Evolutionary conservation across 2,888 invertebrate species (phyloP), one percentile per base, ranked within the genome.

Genomic region (Heliconius hortense): DNA sequence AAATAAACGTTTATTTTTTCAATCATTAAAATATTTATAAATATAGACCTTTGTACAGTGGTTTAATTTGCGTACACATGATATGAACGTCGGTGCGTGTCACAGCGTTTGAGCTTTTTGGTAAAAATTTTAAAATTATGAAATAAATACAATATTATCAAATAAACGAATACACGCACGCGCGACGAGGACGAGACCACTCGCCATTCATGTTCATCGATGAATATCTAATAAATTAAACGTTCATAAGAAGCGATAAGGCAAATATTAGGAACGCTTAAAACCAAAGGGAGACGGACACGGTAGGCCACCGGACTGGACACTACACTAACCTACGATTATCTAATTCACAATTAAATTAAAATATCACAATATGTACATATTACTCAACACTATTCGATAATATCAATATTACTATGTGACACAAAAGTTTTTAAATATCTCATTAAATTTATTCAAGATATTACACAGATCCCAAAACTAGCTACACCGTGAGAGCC

Each of bases 301-400:
- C 56, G 83, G 85, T 86, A 85, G 86, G 86, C 86, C 76, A 87
- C 84, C 82, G 82, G 82, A 84, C 82, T 85, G 80, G 80, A 82
- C 81, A 84, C 89, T 89, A 89, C 87, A 86, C 87, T 88, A 89
- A 87, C 87, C 90, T 88, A 89, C 85, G 85, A 87, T 53, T 86
- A 87, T 89, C 88, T 92, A 92, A 89, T 89, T 86, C 88, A 90
- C 87, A 88, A 89, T 92, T 92, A 91, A 90, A 92, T 90, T 92
- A 91, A 92, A 92, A 93, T 93, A 93, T 93, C 93, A 93, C 93
- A 93, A 90, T 93, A 93, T 93, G 91, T 93, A 93, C 93, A 93
- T 85, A 90, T 89, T 89, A 90, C 88, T 87, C 86, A 86, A 87
- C 85, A 89, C 89, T 84, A 90, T 87, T 88, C 86, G 84, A 86